Evolutionary conservation across 2,888 invertebrate species (phyloP), one percentile per base, ranked within the genome.

Genomic region (Chelonus formosanus): DNA sequence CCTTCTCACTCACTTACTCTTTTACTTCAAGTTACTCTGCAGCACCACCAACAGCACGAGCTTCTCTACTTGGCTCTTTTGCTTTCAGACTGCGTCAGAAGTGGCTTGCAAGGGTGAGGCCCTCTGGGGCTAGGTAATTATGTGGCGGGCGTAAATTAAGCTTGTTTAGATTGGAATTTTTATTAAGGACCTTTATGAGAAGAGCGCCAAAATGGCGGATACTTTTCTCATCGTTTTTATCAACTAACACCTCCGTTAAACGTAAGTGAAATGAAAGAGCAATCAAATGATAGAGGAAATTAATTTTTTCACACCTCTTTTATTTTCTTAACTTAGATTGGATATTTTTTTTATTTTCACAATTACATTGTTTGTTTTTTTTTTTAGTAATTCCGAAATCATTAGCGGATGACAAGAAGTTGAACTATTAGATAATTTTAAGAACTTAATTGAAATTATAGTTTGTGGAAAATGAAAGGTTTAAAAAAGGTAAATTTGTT

Each of bases 91-190:
- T 61, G 59, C 67, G 65, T 65, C 69, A 69, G 69, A 69, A 69
- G 69, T 70, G 63, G 67, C 63, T 57, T 63, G 55, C 34, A 56
- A 61, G 65, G 56, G 59, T 57, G 68, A 66, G 59, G 67, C 71
- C 78, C 82, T 78, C 73, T 69, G 71, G 73, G 80, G 82, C 78
- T 78, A 80, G 82, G 81, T 84, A 84, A 84, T 84, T 84, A 84
- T 83, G 83, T 82, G 82, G 83, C 82, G 80, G 82, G 82, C 81
- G 84, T 83, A 82, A 84, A 84, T 84, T 83, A 82, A 84, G 83
- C 82, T 83, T 83, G 83, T 84, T 84, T 84, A 80, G 83, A 84
- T 83, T 84, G 83, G 80, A 81, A 84, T 84, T 84, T 84, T 84
- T 83, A 83, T 84, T 83, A 83, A 83, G 80, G 82, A 75, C 76